These are phyloP conservation scores for Dromiciops gliroides DNA, from an alignment of 2,113 vertebrate genomes.

Conservation along the genomic window DNA sequence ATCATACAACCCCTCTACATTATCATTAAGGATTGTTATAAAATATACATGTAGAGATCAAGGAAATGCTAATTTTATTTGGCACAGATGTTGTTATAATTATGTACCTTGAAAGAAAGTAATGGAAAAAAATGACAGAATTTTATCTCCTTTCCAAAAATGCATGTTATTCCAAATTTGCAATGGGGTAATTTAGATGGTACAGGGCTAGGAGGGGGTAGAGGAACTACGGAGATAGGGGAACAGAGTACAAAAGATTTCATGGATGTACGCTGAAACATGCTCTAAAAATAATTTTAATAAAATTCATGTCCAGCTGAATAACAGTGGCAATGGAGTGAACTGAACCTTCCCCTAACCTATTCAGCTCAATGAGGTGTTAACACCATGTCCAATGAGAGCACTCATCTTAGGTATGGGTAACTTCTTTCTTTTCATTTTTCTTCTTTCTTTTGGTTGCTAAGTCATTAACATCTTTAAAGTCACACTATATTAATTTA, in stretches of 20 bases:
- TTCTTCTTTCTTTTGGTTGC: slow-evolving; percentile 37
- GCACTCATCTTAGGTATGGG: not conserved
- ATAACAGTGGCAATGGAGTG: slow-evolving; percentile 55
- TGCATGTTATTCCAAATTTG: not conserved
- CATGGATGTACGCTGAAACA: slow-evolving; percentile 52
- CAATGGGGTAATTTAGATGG: not conserved
- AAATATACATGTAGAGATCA: not conserved
- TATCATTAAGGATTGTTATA: not conserved
- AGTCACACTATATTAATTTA: slow-evolving; percentile 47
- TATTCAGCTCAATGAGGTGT: slow-evolving; percentile 63
- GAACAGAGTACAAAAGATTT: slow-evolving; percentile 24
- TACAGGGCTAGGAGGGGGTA: not conserved
- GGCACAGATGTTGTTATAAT: not conserved
- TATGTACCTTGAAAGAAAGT: not conserved
- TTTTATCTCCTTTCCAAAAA: not conserved
- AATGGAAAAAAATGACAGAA: not conserved
- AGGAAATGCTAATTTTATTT: not conserved
- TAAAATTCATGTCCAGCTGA: slow-evolving; percentile 50
- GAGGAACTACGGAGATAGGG: not conserved
- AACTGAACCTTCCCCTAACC: slow-evolving; percentile 59
- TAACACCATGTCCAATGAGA: slow-evolving; percentile 31
- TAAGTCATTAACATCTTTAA: slow-evolving; percentile 12
- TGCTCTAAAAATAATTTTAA: slow-evolving; percentile 58
- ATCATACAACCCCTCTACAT: not conserved
- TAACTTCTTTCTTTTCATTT: slow-evolving; percentile 28